A percentile compares a stretch with the other conserved stretches of the same genome.
phyloP scores from a whole-genome alignment of 2,888 invertebrate species.

The Geophilus truncorum region DNA sequence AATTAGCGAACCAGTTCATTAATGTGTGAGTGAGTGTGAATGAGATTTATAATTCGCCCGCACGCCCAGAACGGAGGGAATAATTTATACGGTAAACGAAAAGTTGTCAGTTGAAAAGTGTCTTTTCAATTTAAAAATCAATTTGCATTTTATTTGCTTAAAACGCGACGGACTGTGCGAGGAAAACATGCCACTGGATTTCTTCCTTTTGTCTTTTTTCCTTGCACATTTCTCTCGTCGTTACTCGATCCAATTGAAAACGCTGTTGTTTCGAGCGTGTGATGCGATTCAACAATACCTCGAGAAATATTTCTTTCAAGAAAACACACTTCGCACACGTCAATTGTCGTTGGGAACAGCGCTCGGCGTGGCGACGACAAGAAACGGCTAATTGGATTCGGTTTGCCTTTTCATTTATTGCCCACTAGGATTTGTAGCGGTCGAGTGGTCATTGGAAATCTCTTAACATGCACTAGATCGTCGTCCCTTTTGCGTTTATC shows the following conservation, averaged over 20 bases:
- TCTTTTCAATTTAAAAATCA: conserved; percentile 9
- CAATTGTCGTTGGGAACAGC: too few species aligned
- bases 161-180: background rate
- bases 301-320: background rate
- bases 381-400: background rate
- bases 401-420: background rate
- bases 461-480: background rate
- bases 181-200: background rate
- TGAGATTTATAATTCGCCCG: background rate
- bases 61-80: background rate
- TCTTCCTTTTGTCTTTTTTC: background rate
- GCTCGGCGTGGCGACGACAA: background rate
- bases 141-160: conserved; percentile 20
- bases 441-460: background rate
- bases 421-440: background rate
- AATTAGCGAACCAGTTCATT: background rate
- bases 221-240: background rate
- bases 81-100: background rate
- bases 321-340: too few species aligned
- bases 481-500: background rate
- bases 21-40: background rate
- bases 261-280: background rate
- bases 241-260: background rate
- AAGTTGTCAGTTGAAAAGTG: background rate
- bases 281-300: background rate